These are phyloP conservation scores for Meloidogyne floridensis DNA, from an alignment of 1,140 invertebrate species.

Conservation along the genomic window DNA sequence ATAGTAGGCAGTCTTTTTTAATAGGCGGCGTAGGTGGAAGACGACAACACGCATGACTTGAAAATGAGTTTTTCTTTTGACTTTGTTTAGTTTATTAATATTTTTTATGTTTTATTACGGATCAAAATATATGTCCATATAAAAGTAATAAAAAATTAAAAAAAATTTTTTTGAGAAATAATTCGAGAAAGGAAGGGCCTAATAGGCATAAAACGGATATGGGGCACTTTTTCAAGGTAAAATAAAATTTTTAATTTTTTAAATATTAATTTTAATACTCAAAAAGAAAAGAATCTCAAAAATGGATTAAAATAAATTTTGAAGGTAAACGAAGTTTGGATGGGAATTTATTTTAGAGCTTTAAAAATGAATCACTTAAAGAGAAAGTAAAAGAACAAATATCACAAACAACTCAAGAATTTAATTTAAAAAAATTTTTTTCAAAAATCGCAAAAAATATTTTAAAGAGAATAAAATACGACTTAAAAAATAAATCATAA, in stretches of 20 bases:
- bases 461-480: background rate
- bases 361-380: background rate
- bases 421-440: background rate
- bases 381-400: background rate
- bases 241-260: no score
- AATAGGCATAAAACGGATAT: no score
- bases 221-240: no score
- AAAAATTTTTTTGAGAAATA: no score
- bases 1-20: background rate
- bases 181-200: no score
- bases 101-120: no score
- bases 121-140: no score
- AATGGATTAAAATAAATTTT: background rate
- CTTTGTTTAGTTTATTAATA: background rate
- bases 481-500: background rate
- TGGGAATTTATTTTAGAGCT: background rate
- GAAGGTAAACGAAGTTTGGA: background rate
- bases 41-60: conserved; percentile 1
- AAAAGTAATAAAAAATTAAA: no score
- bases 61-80: background rate
- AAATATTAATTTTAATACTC: no score
- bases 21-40: background rate
- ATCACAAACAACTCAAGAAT: conserved; percentile 6
- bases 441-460: background rate
- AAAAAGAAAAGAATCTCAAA: background rate